These are phyloP conservation scores for Heliocidaris erythrogramma DNA, from an alignment of 35 echinoderm and acorn worm genomes.

Conservation along the genomic window DNA sequence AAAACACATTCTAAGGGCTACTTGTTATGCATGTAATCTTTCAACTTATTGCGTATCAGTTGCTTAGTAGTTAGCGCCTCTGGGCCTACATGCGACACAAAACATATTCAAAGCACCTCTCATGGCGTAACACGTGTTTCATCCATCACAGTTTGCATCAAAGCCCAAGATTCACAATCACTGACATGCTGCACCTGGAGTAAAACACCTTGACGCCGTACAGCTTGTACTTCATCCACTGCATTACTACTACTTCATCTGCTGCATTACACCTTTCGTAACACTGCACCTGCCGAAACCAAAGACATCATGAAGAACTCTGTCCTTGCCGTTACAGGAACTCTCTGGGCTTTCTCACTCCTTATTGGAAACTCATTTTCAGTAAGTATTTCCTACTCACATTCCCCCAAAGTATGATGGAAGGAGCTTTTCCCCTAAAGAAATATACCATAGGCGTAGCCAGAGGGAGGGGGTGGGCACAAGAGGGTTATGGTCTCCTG, in stretches of 20 bases:
- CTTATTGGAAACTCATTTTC: background rate
- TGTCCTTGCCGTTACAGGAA: background rate
- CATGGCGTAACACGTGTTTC: background rate
- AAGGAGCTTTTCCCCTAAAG: background rate
- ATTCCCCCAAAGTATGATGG: background rate
- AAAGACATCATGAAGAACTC: background rate
- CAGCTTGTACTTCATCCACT: no score
- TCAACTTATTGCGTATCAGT: no score
- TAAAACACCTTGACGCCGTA: background rate
- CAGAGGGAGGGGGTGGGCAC: no score
- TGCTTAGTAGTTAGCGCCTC: no score
- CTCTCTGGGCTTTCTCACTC: background rate
- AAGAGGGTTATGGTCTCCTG: no score
- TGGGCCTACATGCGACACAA: background rate
- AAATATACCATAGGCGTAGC: no score
- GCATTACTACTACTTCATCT: background rate
- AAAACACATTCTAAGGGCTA: no score
- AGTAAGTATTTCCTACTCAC: background rate
- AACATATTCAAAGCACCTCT: background rate
- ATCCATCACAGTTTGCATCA: background rate
- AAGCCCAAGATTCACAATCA: background rate
- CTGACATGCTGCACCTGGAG: background rate
- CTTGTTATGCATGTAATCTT: no score
- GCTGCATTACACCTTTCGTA: background rate
- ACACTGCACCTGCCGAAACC: background rate